phyloP scores from a whole-genome alignment of 2,888 invertebrate genomes.

The Phrixothrix hirtus region DNA sequence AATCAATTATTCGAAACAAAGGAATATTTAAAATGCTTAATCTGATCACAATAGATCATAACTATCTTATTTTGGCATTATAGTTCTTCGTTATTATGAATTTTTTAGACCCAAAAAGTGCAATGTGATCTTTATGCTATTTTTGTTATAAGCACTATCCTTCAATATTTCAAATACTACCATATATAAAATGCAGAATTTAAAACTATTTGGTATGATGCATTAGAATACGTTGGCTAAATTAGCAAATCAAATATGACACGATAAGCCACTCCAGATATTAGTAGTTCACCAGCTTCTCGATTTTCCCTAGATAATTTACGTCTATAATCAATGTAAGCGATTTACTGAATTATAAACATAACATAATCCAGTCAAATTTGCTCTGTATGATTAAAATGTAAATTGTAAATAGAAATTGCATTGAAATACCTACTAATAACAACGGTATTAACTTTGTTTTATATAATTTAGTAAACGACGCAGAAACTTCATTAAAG shows the following conservation, averaged over 20 bases:
- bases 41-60: too few species aligned
- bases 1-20: too few species aligned
- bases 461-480: background rate
- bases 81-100: too few species aligned
- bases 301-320: slow-evolving; percentile 22
- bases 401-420: background rate
- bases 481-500: background rate
- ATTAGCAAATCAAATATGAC: slow-evolving; percentile 37
- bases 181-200: too few species aligned
- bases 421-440: background rate
- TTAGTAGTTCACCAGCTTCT: slow-evolving; percentile 18
- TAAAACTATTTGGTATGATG: too few species aligned
- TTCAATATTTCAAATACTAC: too few species aligned
- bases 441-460: background rate
- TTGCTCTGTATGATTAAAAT: background rate
- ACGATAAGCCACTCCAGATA: slow-evolving; percentile 33
- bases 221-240: slow-evolving; percentile 22
- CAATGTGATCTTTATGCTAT: too few species aligned
- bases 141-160: too few species aligned
- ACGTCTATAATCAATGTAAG: slow-evolving; percentile 12
- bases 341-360: slow-evolving; percentile 10
- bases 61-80: too few species aligned
- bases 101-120: too few species aligned
- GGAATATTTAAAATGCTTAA: too few species aligned
- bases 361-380: background rate